These are phyloP conservation scores for Cochlearius cochlearius DNA, from an alignment of 2,113 vertebrate genomes.

Conservation along the genomic window DNA sequence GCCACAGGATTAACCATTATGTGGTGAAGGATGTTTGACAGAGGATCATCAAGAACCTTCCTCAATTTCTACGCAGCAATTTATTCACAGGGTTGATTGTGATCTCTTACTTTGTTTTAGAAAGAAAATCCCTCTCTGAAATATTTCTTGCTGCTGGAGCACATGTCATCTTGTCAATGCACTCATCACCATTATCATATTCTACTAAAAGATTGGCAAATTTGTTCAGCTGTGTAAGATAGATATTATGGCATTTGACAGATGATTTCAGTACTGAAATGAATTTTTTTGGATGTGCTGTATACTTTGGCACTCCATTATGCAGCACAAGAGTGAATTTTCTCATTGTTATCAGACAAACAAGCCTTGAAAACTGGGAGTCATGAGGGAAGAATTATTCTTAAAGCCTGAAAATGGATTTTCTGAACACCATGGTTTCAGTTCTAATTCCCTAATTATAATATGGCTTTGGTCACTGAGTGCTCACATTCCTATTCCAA, in stretches of 20 bases:
- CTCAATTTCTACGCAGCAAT: background rate
- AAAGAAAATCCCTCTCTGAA: conserved; percentile 32
- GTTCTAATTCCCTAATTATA: conserved; percentile 32
- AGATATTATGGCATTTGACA: conserved; percentile 64
- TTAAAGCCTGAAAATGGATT: conserved; percentile 47
- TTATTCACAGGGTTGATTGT: background rate
- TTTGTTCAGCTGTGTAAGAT: conserved; percentile 61
- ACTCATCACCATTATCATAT: conserved; percentile 66
- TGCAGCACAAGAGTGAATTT: conserved; percentile 35
- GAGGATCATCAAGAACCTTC: background rate
- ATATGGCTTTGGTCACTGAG: background rate
- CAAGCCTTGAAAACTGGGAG: conserved; percentile 46
- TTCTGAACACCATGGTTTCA: conserved; percentile 17
- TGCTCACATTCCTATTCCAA: background rate
- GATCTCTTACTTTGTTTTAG: background rate
- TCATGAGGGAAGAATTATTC: conserved; percentile 51
- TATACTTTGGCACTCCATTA: conserved; percentile 46
- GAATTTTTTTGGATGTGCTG: conserved; percentile 41
- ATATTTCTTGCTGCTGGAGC: background rate
- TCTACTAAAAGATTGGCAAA: conserved; percentile 59
- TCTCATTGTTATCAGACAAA: conserved; percentile 59
- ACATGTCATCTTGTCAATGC: conserved; percentile 34
- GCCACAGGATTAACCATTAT: background rate
- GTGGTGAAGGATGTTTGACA: background rate
- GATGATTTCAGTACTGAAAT: conserved; percentile 51